phyloP scores from a whole-genome alignment of 2,113 vertebrate species.

The Haplochromis burtoni region DNA sequence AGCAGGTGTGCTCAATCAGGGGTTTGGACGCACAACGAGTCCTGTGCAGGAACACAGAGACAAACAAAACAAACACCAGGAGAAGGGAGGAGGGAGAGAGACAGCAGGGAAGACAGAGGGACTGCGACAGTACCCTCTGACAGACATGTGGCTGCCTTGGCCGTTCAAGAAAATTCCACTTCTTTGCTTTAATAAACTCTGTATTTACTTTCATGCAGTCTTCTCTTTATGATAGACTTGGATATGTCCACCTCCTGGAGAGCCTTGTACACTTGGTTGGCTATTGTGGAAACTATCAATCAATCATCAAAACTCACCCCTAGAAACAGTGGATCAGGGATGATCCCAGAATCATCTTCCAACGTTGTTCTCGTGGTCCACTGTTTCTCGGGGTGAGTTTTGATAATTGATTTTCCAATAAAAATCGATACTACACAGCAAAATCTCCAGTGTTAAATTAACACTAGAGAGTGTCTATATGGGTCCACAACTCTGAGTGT shows the following conservation, averaged over 20 bases:
- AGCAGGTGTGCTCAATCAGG: not conserved
- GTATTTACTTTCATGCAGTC: not conserved
- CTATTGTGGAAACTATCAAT: not conserved
- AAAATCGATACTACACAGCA: not conserved
- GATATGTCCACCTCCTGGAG: not conserved
- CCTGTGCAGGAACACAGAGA: not conserved
- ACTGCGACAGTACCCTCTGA: not conserved
- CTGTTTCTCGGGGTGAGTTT: not conserved
- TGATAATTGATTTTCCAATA: not conserved
- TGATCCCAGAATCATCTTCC: not conserved
- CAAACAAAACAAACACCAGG: not conserved
- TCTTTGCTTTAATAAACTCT: not conserved
- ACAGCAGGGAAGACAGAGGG: not conserved
- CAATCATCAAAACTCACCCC: not conserved
- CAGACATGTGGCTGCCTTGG: not conserved
- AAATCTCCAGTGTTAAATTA: too few relatives aligned
- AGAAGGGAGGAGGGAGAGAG: not conserved
- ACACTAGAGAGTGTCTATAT: too few relatives aligned
- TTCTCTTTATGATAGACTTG: not conserved
- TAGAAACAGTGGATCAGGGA: not conserved
- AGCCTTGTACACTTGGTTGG: not conserved
- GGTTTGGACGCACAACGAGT: not conserved
- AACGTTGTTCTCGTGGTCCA: not conserved
- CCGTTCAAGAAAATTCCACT: not conserved
- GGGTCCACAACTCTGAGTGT: too few relatives aligned